phyloP scores from a whole-genome alignment of 2,113 vertebrate genomes.

The Progne subis region DNA sequence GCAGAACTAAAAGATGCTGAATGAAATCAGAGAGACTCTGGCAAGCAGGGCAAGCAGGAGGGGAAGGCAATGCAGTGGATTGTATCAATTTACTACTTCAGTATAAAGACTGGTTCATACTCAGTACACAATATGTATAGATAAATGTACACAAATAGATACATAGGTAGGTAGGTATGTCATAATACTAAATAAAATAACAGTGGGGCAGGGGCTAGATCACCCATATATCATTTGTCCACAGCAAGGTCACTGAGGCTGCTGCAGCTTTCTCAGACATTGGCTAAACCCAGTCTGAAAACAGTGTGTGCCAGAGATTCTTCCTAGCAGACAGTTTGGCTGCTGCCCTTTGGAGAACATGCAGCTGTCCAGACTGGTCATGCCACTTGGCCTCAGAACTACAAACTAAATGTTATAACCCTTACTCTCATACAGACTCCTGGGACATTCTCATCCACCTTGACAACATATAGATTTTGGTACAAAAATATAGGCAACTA shows the following conservation, averaged over 20 bases:
- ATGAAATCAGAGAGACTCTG: neutral
- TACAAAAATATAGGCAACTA: neutral
- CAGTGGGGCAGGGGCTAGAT: neutral
- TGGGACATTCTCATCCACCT: neutral
- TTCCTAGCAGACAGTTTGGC: neutral
- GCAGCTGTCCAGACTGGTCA: neutral
- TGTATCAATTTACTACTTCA: neutral
- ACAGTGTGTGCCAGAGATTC: neutral
- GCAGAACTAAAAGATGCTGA: neutral
- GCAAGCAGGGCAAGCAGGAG: neutral
- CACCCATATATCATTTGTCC: neutral
- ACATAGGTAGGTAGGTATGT: neutral
- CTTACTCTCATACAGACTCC: neutral
- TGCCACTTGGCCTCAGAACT: neutral
- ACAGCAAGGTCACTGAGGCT: neutral
- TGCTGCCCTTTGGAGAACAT: neutral
- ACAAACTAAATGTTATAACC: neutral
- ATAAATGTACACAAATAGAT: neutral
- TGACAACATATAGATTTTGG: neutral
- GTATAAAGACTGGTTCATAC: neutral
- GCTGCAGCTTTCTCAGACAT: neutral
- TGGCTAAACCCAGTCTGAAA: neutral
- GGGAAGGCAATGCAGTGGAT: neutral
- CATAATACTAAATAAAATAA: neutral
- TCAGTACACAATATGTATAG: fast-evolving